These are phyloP conservation scores for Cryptocheilus praepositus DNA, from an alignment of 2,888 invertebrate genomes.

Conservation along the genomic window DNA sequence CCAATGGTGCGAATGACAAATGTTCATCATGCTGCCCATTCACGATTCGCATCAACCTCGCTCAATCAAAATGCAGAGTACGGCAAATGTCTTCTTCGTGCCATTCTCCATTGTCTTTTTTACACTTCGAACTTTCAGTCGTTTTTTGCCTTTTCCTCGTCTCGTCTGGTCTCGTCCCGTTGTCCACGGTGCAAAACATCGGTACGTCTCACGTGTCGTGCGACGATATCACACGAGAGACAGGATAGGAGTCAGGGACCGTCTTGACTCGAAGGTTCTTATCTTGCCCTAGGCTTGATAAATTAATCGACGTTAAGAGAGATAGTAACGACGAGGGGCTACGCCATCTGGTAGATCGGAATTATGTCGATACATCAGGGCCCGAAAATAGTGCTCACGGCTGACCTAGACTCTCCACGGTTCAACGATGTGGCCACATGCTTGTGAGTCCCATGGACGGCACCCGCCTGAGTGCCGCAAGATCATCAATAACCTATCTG, in stretches of 20 bases:
- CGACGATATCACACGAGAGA: constrained; percentile 57
- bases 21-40: constrained; percentile 30
- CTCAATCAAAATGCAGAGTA: constrained; percentile 4
- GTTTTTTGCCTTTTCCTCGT: background rate
- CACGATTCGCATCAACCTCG: constrained; percentile 3
- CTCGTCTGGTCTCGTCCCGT: constrained; percentile 35
- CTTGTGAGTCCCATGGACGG: constrained; percentile 12
- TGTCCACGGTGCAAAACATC: constrained; percentile 40
- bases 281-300: constrained; percentile 63
- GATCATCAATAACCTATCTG: constrained; percentile 54
- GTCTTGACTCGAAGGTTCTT: constrained; percentile 46
- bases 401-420: constrained; percentile 9
- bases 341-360: constrained; percentile 60
- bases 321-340: constrained; percentile 45
- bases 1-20: constrained; percentile 55
- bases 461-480: constrained; percentile 24
- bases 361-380: constrained; percentile 66
- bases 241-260: constrained; percentile 32
- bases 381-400: constrained; percentile 28
- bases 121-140: too few relatives aligned
- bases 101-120: background rate
- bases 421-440: background rate
- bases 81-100: constrained; percentile 2
- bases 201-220: constrained; percentile 24
- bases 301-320: constrained; percentile 70